A percentile compares a stretch with the other conserved stretches of the same genome.
phyloP scores from a whole-genome alignment of 2,113 vertebrate genomes.

The Erpornis zantholeuca region DNA sequence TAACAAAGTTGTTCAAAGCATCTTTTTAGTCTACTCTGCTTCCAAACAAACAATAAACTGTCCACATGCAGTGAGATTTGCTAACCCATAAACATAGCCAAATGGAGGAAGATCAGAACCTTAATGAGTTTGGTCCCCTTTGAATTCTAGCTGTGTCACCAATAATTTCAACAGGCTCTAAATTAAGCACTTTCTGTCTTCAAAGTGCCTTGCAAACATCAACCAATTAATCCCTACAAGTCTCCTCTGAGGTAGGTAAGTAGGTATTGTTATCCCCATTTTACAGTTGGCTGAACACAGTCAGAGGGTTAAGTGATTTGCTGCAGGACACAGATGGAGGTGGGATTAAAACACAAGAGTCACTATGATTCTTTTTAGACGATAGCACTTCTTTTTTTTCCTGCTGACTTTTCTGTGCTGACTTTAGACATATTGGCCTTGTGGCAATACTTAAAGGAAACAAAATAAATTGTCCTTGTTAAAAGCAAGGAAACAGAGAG shows the following conservation, averaged over 20 bases:
- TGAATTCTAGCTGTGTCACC: slow-evolving; percentile 52
- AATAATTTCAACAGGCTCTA: slow-evolving; percentile 63
- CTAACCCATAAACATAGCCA: slow-evolving; percentile 36
- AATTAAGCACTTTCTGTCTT: slow-evolving; percentile 61
- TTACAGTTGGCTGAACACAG: slow-evolving; percentile 65
- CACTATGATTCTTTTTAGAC: slow-evolving; percentile 22
- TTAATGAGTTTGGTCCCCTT: slow-evolving; percentile 39
- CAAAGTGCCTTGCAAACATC: slow-evolving; percentile 44
- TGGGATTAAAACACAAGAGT: slow-evolving; percentile 49
- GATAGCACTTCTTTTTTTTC: not conserved
- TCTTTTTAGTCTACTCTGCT: slow-evolving; percentile 40
- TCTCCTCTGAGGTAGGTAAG: slow-evolving; percentile 54
- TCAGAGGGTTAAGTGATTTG: slow-evolving; percentile 60
- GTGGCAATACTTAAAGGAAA: not conserved
- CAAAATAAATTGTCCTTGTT: not conserved
- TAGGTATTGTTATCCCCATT: slow-evolving; percentile 61
- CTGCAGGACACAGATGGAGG: slow-evolving; percentile 43
- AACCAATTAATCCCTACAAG: slow-evolving; percentile 54
- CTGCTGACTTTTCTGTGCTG: not conserved
- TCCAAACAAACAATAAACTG: slow-evolving; percentile 58
- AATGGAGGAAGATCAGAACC: not conserved
- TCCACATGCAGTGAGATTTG: not conserved
- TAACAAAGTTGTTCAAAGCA: slow-evolving; percentile 51
- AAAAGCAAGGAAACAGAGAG: not conserved
- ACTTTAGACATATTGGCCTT: slow-evolving; percentile 12